Percentiles rank a stretch among this genome's conserved stretches.
Conservation (phyloP, 2,888 invertebrate genomes). For the Cerceris rybyensis region DNA sequence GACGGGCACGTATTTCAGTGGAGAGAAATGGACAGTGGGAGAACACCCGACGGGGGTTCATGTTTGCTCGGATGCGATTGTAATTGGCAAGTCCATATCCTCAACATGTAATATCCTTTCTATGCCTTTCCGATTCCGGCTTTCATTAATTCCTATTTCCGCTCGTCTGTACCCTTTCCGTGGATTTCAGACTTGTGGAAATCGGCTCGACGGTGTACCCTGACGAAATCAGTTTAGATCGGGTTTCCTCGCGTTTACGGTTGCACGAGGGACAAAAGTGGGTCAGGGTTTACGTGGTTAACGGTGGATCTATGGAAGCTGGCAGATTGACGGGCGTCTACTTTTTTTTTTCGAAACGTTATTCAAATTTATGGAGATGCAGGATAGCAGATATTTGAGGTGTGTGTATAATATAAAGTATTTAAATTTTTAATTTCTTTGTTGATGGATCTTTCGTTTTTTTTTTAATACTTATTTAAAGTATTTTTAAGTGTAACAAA, state of each 20-base stretch:
- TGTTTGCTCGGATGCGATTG: conserved; percentile 69
- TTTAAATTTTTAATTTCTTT: no score
- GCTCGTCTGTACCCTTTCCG: conserved; percentile 42
- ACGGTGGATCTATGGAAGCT: no score
- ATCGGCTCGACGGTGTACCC: conserved; percentile 44
- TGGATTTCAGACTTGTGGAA: conserved; percentile 37
- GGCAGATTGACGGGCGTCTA: no score
- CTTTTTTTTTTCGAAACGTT: no score
- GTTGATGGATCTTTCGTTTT: no score
- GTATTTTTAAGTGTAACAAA: no score
- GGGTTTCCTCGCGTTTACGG: neutral
- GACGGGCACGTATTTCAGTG: conserved; percentile 8
- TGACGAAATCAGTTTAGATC: neutral
- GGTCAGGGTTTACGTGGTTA: no score
- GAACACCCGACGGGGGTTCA: conserved; percentile 66
- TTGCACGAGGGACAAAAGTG: no score
- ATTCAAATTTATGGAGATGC: neutral
- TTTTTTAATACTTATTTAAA: no score
- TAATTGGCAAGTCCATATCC: conserved; percentile 74
- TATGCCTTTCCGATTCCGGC: conserved; percentile 52
- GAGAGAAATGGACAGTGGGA: conserved; percentile 65
- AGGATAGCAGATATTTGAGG: neutral
- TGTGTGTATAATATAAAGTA: neutral
- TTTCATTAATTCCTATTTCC: conserved; percentile 65
- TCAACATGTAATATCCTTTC: conserved; percentile 64